phyloP scores from a whole-genome alignment of 2,888 invertebrate species.

The Pyrocoelia pectoralis region DNA sequence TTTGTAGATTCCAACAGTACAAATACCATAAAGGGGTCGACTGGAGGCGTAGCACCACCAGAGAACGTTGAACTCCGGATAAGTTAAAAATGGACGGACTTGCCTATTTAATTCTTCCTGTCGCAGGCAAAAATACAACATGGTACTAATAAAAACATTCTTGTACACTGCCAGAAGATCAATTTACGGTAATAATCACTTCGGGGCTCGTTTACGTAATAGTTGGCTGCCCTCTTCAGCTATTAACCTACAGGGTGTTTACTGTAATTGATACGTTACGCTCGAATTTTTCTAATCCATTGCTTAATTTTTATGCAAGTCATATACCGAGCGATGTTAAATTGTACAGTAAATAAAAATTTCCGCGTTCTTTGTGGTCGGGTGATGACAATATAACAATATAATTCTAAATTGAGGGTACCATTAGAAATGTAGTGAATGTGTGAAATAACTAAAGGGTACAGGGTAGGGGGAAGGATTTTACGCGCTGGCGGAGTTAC shows the following conservation, averaged over 20 bases:
- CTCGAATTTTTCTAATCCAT: background rate
- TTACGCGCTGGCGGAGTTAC: conserved; percentile 44
- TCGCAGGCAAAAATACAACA: conserved; percentile 34
- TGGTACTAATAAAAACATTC: conserved; percentile 29
- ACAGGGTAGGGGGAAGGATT: conserved; percentile 44
- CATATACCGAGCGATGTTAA: background rate
- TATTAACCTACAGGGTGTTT: background rate
- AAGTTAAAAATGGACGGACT: conserved; percentile 40
- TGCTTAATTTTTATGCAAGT: background rate
- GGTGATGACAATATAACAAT: conserved; percentile 33
- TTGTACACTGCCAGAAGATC: background rate
- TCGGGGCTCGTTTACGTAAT: background rate
- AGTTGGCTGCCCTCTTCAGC: background rate
- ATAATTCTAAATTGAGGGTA: conserved; percentile 30
- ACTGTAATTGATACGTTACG: background rate
- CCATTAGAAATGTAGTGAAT: conserved; percentile 22
- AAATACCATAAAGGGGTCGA: conserved; percentile 41
- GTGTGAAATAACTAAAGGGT: conserved; percentile 38
- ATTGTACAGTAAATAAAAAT: conserved; percentile 8
- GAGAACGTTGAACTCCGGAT: conserved; percentile 38
- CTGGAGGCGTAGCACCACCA: conserved; percentile 39
- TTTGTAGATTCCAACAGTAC: conserved; percentile 39
- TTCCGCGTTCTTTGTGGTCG: conserved; percentile 35
- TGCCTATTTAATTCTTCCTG: conserved; percentile 41
- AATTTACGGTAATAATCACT: background rate